These are phyloP conservation scores for Heliangelus exortis DNA, from an alignment of 2,797 vertebrate genomes.

Conservation along the genomic window DNA sequence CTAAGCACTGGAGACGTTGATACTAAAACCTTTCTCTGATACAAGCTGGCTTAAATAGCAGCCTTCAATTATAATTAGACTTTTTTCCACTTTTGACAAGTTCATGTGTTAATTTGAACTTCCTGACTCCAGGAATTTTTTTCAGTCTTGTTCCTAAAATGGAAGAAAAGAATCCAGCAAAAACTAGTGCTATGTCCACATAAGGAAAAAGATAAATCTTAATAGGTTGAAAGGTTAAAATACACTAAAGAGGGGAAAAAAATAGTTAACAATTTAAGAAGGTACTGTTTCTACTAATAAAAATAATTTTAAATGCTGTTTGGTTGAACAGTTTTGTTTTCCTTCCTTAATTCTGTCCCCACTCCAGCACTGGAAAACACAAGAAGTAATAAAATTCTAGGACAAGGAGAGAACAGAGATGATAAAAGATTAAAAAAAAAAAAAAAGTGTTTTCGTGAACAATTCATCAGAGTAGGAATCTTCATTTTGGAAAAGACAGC, in stretches of 20 bases:
- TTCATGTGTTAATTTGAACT: neutral
- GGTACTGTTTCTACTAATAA: neutral
- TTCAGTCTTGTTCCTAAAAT: neutral
- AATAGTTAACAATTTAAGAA: neutral
- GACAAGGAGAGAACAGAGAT: neutral
- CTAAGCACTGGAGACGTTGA: neutral
- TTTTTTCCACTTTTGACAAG: neutral
- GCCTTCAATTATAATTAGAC: neutral
- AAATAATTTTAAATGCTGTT: neutral
- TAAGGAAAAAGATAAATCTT: neutral
- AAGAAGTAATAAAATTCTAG: neutral
- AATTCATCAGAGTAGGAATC: neutral
- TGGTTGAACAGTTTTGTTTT: neutral
- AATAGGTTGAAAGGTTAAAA: neutral
- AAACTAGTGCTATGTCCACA: neutral
- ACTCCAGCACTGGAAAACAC: neutral
- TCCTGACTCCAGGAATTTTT: neutral
- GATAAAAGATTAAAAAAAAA: neutral
- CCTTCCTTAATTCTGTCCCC: neutral
- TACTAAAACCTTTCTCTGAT: neutral
- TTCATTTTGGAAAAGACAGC: neutral
- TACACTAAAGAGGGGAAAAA: neutral
- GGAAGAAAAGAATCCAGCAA: neutral
- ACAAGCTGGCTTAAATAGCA: neutral
- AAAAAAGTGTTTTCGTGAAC: neutral